A percentile compares a stretch with the other conserved stretches of the same genome.
Conservation (phyloP, 2,113 vertebrate species). For the Calonectris borealis region DNA sequence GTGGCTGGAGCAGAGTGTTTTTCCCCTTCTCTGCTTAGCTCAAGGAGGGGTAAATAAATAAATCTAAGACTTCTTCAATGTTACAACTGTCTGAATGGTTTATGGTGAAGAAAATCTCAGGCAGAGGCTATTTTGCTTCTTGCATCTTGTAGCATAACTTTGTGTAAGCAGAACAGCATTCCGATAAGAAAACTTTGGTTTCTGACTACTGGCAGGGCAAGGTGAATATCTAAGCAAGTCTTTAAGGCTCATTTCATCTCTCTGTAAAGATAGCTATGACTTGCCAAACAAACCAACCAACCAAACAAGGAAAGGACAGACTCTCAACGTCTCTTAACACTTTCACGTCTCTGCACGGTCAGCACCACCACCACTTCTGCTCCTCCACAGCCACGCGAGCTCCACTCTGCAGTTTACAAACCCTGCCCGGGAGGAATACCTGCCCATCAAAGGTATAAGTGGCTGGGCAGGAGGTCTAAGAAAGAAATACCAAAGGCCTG, state of each 20-base stretch:
- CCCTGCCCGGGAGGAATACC: neutral
- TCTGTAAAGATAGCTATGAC: neutral
- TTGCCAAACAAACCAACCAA: neutral
- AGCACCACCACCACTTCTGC: neutral
- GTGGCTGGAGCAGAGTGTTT: neutral
- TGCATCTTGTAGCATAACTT: neutral
- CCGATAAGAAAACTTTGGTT: neutral
- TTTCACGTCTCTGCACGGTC: neutral
- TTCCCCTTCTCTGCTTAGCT: neutral
- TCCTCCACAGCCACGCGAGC: neutral
- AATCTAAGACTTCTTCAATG: neutral
- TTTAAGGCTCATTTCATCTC: neutral
- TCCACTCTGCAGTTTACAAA: neutral
- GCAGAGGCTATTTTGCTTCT: neutral
- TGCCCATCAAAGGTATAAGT: fast-evolving
- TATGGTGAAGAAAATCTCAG: neutral
- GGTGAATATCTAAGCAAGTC: neutral
- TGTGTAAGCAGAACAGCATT: neutral
- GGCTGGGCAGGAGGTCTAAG: neutral
- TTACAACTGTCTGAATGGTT: neutral
- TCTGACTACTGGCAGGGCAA: neutral
- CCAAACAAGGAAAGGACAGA: neutral
- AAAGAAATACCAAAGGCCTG: neutral
- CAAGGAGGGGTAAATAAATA: neutral
- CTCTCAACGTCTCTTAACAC: neutral